phyloP scores from a whole-genome alignment of 2,797 vertebrate species.

The Halcyon badia region DNA sequence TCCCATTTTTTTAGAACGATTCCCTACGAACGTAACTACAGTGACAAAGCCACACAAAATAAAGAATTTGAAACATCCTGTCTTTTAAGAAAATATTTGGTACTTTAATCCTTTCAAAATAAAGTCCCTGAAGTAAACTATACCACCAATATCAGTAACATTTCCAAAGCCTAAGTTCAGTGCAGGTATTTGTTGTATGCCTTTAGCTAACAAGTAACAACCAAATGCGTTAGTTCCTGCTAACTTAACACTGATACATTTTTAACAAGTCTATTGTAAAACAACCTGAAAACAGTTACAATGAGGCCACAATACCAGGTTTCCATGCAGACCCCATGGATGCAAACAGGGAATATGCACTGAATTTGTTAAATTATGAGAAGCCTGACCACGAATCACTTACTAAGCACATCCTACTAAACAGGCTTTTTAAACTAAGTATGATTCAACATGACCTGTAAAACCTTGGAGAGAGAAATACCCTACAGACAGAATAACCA shows the following conservation, averaged over 20 bases:
- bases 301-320: not conserved
- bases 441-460: not conserved
- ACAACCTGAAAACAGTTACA: not conserved
- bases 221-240: not conserved
- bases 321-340: not conserved
- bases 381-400: not conserved
- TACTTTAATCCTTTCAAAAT: not conserved
- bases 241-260: not conserved
- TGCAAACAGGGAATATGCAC: not conserved
- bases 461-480: not conserved
- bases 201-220: not conserved
- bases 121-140: not conserved
- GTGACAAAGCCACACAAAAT: not conserved
- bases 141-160: not conserved
- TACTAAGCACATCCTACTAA: not conserved
- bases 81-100: too few species aligned
- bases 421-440: conserved; percentile 16
- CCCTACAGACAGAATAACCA: conserved; percentile 35
- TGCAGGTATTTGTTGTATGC: not conserved
- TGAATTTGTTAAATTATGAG: not conserved
- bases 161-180: not conserved
- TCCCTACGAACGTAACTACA: not conserved
- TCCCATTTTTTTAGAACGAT: not conserved
- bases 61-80: not conserved
- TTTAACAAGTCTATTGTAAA: not conserved